Conservation (phyloP, 2,888 invertebrate species). For the Campoletis raptor region DNA sequence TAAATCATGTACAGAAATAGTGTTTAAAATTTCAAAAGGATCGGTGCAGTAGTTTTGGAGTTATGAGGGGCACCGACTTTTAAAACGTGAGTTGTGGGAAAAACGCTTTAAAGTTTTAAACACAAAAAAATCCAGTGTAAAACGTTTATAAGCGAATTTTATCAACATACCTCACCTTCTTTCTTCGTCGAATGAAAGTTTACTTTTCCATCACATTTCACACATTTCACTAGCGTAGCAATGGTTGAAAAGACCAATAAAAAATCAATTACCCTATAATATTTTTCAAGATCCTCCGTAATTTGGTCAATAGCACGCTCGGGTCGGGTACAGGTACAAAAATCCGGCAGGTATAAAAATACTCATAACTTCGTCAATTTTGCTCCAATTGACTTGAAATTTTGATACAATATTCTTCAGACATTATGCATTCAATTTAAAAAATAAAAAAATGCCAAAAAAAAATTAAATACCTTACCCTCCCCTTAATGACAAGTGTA, state of each 20-base stretch:
- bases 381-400: no score
- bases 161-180: slow-evolving; percentile 31
- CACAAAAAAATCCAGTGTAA: slow-evolving; percentile 20
- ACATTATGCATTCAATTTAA: not conserved
- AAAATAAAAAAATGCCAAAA: not conserved
- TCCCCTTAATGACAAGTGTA: slow-evolving; percentile 1
- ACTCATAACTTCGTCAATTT: no score
- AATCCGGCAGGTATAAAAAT: no score
- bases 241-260: slow-evolving; percentile 70
- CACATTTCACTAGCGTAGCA: slow-evolving; percentile 71
- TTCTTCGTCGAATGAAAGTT: slow-evolving; percentile 68
- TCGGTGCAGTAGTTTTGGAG: slow-evolving; percentile 32
- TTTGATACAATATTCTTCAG: slow-evolving; percentile 6
- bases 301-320: slow-evolving; percentile 65
- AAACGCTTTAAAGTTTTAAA: slow-evolving; percentile 53
- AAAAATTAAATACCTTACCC: not conserved
- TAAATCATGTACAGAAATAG: slow-evolving; percentile 63
- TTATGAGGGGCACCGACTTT: slow-evolving; percentile 34
- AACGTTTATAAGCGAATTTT: slow-evolving; percentile 27
- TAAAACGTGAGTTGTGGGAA: slow-evolving; percentile 46
- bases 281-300: slow-evolving; percentile 69
- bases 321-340: no score
- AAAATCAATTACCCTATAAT: slow-evolving; percentile 71
- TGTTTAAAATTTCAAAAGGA: slow-evolving; percentile 35
- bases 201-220: slow-evolving; percentile 70